Evolutionary conservation across 2,113 vertebrate species (phyloP).

Genomic region (Cyphomyrus discorhynchus): DNA sequence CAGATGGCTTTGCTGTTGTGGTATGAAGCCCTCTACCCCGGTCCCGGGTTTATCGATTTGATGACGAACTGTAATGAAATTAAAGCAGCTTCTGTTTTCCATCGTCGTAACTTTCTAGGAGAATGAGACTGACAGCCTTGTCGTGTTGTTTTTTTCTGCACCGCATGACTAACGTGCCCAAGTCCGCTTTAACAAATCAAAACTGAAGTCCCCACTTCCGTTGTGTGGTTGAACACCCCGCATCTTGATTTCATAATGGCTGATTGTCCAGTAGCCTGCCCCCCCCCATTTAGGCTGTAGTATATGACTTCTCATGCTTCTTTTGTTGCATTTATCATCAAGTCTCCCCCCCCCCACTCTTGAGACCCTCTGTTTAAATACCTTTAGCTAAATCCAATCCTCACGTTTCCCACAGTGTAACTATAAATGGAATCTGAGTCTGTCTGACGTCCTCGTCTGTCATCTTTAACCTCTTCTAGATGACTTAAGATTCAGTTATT

Average conservation of each 20-base stretch:
- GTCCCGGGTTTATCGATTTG: neutral
- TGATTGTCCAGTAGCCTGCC: neutral
- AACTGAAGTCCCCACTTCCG: neutral
- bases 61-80: neutral
- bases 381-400: neutral
- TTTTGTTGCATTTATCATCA: neutral
- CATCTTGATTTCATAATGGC: neutral
- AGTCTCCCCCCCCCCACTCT: neutral
- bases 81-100: neutral
- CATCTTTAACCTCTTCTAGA: neutral
- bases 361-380: neutral
- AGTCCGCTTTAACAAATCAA: neutral
- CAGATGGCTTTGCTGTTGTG: neutral
- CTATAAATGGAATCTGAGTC: neutral
- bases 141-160: neutral
- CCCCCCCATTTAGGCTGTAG: neutral
- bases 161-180: neutral
- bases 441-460: neutral
- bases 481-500: neutral
- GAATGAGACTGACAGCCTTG: neutral
- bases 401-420: neutral
- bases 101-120: neutral
- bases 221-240: neutral
- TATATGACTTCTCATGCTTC: neutral
- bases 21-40: neutral